Conservation (phyloP, 2,888 invertebrate genomes). For the Callyntrura sp. region DNA sequence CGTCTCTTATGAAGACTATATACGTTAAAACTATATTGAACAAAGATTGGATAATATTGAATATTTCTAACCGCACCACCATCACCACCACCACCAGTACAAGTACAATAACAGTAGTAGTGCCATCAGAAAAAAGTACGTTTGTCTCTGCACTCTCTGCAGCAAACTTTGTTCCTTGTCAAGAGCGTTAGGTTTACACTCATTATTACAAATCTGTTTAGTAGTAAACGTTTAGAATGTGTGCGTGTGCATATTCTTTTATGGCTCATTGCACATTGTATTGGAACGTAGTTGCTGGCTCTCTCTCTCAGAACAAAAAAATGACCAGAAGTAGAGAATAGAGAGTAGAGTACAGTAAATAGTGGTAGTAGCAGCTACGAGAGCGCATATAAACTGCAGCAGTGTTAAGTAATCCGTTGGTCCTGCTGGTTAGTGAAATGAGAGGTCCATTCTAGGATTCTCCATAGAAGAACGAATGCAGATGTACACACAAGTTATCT, state of each 20-base stretch:
- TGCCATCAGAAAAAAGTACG: not conserved
- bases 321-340: not conserved
- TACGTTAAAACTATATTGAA: not conserved
- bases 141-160: too few relatives aligned
- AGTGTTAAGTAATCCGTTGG: slow-evolving; percentile 29
- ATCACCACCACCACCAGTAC: too few relatives aligned
- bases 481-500: not conserved
- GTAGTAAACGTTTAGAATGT: not conserved
- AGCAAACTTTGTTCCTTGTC: not conserved
- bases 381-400: too few relatives aligned
- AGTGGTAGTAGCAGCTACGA: too few relatives aligned
- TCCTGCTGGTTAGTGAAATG: slow-evolving; percentile 43
- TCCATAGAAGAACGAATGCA: not conserved
- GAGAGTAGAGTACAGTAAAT: too few relatives aligned
- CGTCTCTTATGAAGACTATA: not conserved
- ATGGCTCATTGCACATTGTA: not conserved
- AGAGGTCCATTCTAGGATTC: slow-evolving; percentile 9
- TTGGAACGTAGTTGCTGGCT: too few relatives aligned
- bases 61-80: too few relatives aligned
- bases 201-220: not conserved
- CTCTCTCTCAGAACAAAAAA: too few relatives aligned
- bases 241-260: not conserved
- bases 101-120: too few relatives aligned
- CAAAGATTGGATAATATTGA: slow-evolving; percentile 19
- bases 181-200: too few relatives aligned